Percentiles rank a stretch among this genome's conserved stretches.
Conservation (phyloP, 2,113 vertebrate genomes). For the Menidia beryllina region DNA sequence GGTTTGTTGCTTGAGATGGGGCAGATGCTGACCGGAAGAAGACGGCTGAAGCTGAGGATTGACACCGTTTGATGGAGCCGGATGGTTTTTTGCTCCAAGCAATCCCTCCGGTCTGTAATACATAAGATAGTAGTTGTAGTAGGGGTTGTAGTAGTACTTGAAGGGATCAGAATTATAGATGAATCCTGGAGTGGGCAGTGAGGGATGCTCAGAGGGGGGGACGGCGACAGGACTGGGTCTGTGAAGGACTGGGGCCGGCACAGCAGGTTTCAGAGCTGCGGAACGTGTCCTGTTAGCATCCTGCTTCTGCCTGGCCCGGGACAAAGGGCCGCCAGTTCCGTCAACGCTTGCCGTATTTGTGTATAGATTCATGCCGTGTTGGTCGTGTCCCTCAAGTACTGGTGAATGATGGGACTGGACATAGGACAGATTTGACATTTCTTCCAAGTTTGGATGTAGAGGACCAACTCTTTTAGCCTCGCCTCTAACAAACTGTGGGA, state of each 20-base stretch:
- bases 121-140: constrained; percentile 31
- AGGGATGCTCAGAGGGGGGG: neutral
- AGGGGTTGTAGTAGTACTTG: constrained; percentile 28
- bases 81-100: neutral
- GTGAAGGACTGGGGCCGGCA: neutral
- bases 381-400: neutral
- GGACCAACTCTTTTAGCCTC: neutral
- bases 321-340: neutral
- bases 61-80: neutral
- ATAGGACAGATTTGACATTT: neutral
- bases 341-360: neutral
- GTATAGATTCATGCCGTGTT: neutral
- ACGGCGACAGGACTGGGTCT: neutral
- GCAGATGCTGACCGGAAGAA: neutral
- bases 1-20: neutral
- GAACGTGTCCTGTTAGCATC: neutral
- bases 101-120: constrained; percentile 18
- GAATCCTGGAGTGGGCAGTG: neutral
- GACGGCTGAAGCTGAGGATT: neutral
- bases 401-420: neutral
- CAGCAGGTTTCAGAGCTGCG: constrained; percentile 2
- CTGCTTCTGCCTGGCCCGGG: neutral
- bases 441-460: neutral
- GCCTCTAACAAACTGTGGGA: constrained; percentile 5
- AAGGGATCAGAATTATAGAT: constrained; percentile 8